A percentile compares a stretch with the other conserved stretches of the same genome.
Evolutionary conservation across 2,113 vertebrate species (phyloP).

Genomic region (Oriolus oriolus): DNA sequence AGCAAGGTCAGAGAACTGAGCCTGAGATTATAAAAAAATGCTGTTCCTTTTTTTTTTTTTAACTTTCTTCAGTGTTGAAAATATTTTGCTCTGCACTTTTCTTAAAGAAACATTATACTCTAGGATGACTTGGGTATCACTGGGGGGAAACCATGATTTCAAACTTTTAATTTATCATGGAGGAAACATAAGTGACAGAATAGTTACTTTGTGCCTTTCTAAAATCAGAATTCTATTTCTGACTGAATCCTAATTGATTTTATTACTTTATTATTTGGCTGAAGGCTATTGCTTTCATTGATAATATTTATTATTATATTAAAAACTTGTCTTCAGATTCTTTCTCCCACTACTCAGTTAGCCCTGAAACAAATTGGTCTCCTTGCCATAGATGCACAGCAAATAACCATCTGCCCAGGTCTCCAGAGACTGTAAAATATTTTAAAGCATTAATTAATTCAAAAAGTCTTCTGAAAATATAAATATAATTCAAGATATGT

Average conservation of each 20-base stretch:
- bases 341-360: background rate
- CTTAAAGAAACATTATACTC: background rate
- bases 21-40: background rate
- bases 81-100: background rate
- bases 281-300: background rate
- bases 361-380: background rate
- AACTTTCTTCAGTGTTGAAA: background rate
- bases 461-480: background rate
- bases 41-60: background rate
- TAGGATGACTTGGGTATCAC: background rate
- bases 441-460: background rate
- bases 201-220: background rate
- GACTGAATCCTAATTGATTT: background rate
- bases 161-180: background rate
- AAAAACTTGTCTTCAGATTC: background rate
- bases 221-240: background rate
- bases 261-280: background rate
- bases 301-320: background rate
- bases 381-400: background rate
- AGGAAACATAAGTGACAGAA: background rate
- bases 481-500: background rate
- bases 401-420: background rate
- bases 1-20: background rate
- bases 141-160: background rate
- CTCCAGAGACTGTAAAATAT: background rate